These are phyloP conservation scores for Micromussa lordhowensis DNA, from an alignment of 92 coral and sea anemone genomes.

Conservation along the genomic window DNA sequence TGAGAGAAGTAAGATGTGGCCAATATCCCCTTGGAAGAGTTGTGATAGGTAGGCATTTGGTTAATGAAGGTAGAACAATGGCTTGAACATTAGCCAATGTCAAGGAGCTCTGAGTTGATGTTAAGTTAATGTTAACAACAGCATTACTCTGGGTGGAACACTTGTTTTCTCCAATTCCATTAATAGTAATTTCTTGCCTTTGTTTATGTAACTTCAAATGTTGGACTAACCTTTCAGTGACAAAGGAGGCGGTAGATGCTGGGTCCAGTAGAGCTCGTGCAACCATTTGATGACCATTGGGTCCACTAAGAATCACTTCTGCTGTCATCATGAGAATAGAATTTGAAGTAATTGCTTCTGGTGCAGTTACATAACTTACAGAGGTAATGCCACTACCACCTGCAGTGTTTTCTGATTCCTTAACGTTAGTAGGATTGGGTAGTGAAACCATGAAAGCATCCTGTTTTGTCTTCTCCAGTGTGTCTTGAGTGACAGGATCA, in stretches of 20 bases:
- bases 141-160: slow-evolving; percentile 34
- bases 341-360: no score
- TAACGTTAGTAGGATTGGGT: background rate
- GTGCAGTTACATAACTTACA: slow-evolving; percentile 8
- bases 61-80: slow-evolving; percentile 41
- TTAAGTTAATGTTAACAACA: slow-evolving; percentile 37
- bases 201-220: slow-evolving; percentile 12
- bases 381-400: background rate
- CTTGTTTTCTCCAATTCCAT: slow-evolving; percentile 24
- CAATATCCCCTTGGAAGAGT: slow-evolving; percentile 48
- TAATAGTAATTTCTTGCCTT: slow-evolving; percentile 1
- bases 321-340: no score
- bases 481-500: no score
- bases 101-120: slow-evolving; percentile 29
- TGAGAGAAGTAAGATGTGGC: slow-evolving; percentile 51
- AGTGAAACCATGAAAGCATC: background rate
- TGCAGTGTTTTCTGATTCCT: background rate
- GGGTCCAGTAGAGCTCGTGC: slow-evolving; percentile 60
- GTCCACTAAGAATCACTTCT: no score
- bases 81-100: slow-evolving; percentile 26
- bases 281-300: background rate
- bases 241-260: slow-evolving; percentile 43
- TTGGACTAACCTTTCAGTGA: slow-evolving; percentile 44
- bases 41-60: slow-evolving; percentile 46
- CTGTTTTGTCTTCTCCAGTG: background rate